Conservation (phyloP, 2,888 invertebrate genomes). For the Drosophila macrospina region DNA sequence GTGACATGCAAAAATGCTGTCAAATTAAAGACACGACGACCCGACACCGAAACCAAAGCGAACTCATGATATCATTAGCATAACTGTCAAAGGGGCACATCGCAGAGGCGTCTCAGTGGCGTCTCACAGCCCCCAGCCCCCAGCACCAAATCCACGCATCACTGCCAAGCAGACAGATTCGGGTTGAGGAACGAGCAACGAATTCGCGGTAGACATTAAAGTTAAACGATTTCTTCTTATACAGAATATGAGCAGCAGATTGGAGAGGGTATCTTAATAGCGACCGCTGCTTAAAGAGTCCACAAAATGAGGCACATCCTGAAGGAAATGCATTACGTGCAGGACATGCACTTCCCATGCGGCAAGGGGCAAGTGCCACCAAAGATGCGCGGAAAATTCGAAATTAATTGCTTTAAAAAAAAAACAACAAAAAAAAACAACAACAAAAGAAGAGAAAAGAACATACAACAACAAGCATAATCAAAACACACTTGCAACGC, state of each 20-base stretch:
- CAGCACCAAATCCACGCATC: constrained; percentile 67
- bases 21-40: constrained; percentile 79
- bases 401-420: constrained; percentile 65
- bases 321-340: constrained; percentile 45
- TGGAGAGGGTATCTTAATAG: constrained; percentile 7
- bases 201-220: constrained; percentile 56
- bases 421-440: constrained; percentile 11
- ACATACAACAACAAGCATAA: constrained; percentile 58
- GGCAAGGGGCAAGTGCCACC: constrained; percentile 63
- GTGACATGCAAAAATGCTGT: constrained; percentile 80
- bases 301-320: constrained; percentile 69
- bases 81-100: constrained; percentile 64
- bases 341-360: constrained; percentile 58
- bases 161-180: constrained; percentile 71
- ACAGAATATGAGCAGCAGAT: neutral
- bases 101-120: constrained; percentile 46
- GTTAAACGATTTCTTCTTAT: neutral
- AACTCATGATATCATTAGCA: constrained; percentile 70
- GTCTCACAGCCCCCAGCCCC: constrained; percentile 16
- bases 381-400: constrained; percentile 69
- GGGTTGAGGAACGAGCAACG: constrained; percentile 35
- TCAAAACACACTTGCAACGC: constrained; percentile 79
- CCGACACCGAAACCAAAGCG: constrained; percentile 29
- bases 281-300: constrained; percentile 27
- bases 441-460: constrained; percentile 10